Base-by-base conservation (phyloP, 2,888 invertebrate genomes). In the Hydropsyche betteni region DNA sequence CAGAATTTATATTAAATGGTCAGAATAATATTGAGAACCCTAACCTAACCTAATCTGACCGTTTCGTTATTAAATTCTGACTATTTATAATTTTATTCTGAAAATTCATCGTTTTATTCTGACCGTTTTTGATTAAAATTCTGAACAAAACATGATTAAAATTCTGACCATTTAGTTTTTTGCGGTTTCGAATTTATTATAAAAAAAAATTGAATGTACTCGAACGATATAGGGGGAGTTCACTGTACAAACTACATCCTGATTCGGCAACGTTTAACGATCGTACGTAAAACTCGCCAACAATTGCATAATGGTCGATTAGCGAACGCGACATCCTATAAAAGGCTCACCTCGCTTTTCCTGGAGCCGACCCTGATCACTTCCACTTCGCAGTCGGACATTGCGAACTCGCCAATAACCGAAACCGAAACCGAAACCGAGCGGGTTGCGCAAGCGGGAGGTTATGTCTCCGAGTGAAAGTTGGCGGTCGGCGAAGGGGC, bases 311-410 rank as follows among this genome's bases (percentile, higher is more conserved):
- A 68, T 61, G 38, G 69, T 1, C 44, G 2, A 70, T 53, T 50
- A 69, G 70, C 58, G 52, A 75, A 75, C 74, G 50, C 68, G n/a
- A 55, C 6, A 1, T 55, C 5, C 75, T n/a, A n/a, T n/a, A n/a
- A n/a, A n/a, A n/a, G n/a, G 85, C 87, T 86, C 85, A 94, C 94
- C 90, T 94, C 92, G 83, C 94, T 95, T 86, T 94, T 94, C 81
- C 94, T 89, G 68, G 94, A 94, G 75, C 94, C 94, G 76, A 95
- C 94, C 80, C 90, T 89, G 80, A 94, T 91, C 81, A 89, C 86
- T 83, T 88, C 88, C 8, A n/a, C n/a, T n/a, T 82, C 82, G 75
- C 7, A 14, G 0, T n/a, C 44, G 33, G 24, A 34, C 71, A 71
- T 72, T 79, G 82, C 80, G 68, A 51, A 24, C 24, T 16, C 12